Evolutionary conservation across 2,888 invertebrate species (phyloP).

Genomic region (Trichogramma dendrolimi): DNA sequence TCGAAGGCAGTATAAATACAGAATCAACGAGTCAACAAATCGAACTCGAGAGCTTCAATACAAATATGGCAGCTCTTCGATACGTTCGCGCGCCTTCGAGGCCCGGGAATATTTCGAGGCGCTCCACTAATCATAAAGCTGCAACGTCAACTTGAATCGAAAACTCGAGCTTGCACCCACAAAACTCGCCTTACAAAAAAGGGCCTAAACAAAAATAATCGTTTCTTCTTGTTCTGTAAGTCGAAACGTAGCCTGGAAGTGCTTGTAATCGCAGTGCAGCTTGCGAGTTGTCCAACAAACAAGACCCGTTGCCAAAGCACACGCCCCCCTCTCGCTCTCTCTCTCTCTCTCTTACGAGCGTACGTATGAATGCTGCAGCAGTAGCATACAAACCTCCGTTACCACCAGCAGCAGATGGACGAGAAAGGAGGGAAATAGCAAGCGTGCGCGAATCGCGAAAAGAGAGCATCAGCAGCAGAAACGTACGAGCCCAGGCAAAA

Average conservation of each 20-base stretch:
- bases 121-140: too few species aligned
- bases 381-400: too few species aligned
- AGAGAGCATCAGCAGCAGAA: background rate
- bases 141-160: too few species aligned
- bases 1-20: background rate
- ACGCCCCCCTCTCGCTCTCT: background rate
- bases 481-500: slow-evolving; percentile 43
- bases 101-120: too few species aligned
- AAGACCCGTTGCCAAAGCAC: background rate
- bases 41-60: background rate
- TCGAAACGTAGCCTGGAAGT: too few species aligned
- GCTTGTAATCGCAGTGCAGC: too few species aligned
- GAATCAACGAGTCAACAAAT: slow-evolving; percentile 24
- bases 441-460: background rate
- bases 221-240: too few species aligned
- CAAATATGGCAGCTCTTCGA: too few species aligned
- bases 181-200: background rate
- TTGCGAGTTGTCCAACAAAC: too few species aligned
- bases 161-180: background rate
- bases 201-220: too few species aligned
- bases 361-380: background rate
- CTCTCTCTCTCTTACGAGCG: background rate
- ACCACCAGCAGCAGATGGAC: background rate
- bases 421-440: background rate
- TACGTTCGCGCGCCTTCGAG: too few species aligned